Conservation (phyloP, 1,140 invertebrate species). For the Drosophila burlai region DNA sequence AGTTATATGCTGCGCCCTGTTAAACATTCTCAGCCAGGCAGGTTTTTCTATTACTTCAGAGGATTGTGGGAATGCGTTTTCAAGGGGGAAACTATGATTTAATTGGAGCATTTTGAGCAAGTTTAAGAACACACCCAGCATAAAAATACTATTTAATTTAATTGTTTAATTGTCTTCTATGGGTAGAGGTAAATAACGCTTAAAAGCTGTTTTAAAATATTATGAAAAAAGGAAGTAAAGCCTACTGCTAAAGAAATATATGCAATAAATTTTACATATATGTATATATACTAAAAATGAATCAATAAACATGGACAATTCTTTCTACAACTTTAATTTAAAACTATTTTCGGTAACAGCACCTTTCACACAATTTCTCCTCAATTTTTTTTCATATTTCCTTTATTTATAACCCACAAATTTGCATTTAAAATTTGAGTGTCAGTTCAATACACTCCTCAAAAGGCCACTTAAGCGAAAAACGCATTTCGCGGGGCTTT, state of each 20-base stretch:
- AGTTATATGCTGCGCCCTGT: conserved; percentile 56
- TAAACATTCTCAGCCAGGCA: conserved; percentile 23
- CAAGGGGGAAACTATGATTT: conserved; percentile 1
- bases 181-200: too few relatives aligned
- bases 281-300: neutral
- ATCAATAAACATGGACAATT: neutral
- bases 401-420: too few relatives aligned
- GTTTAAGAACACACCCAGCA: neutral
- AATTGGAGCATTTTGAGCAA: neutral
- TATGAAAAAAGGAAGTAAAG: too few relatives aligned
- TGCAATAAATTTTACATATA: neutral
- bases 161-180: neutral
- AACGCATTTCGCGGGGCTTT: conserved; percentile 1
- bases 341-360: too few relatives aligned
- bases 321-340: neutral
- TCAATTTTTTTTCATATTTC: neutral
- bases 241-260: neutral
- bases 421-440: conserved; percentile 9
- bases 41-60: neutral
- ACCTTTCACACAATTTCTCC: neutral
- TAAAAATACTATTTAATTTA: neutral
- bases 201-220: too few relatives aligned
- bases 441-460: conserved; percentile 15
- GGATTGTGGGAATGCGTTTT: conserved; percentile 19
- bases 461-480: neutral